Percentiles rank a stretch among this genome's conserved stretches.
Conservation (phyloP, 2,888 invertebrate species). For the Lepidocyrtoides sp. region DNA sequence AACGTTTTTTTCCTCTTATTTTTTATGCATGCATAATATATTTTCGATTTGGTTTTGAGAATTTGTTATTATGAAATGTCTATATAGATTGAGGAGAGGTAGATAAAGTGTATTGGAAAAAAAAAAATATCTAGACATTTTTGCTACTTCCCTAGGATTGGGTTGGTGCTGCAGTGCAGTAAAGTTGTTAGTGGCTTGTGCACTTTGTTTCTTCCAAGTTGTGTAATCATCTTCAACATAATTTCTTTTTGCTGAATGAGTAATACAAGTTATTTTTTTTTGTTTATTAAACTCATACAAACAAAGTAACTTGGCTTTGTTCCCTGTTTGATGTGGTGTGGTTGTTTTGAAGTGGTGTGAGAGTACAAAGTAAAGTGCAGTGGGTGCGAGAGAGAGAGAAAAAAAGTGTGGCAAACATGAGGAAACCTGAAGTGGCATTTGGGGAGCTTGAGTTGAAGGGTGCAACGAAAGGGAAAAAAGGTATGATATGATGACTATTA, state of each 20-base stretch:
- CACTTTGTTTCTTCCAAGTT: not conserved
- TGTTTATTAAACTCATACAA: not conserved
- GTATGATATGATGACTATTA: not conserved
- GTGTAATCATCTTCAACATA: not conserved
- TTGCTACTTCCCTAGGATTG: not conserved
- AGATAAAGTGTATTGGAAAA: not conserved
- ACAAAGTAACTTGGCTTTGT: not conserved
- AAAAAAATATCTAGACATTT: not conserved
- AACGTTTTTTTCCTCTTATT: not conserved
- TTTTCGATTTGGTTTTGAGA: not conserved
- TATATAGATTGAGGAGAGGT: not conserved
- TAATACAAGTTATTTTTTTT: conserved; percentile 22
- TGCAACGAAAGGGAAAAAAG: conserved; percentile 50
- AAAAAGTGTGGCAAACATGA: conserved; percentile 23
- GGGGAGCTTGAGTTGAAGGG: conserved; percentile 58
- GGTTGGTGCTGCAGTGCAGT: not conserved
- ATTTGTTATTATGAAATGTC: not conserved
- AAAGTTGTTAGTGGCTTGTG: not conserved
- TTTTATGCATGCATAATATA: not conserved
- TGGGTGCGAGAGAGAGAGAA: not conserved
- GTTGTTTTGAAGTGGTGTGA: not conserved
- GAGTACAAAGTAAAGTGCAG: not conserved
- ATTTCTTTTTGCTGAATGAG: not conserved
- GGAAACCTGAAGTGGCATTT: conserved; percentile 57
- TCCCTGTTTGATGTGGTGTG: not conserved